Conservation (phyloP, 1,140 invertebrate genomes). For the Cotesia vestalis region DNA sequence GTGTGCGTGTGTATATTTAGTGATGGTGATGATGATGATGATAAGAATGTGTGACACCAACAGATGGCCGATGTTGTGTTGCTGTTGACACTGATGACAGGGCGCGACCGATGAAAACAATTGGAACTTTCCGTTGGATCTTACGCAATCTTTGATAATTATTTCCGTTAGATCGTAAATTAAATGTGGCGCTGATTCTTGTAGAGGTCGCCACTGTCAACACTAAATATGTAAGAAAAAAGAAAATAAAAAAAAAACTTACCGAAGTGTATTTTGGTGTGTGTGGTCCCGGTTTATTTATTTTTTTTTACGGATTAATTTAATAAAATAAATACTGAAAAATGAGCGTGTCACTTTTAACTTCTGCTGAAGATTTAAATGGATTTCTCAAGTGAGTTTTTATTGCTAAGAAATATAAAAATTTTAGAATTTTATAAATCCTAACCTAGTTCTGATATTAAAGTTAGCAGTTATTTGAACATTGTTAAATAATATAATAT, state of each 20-base stretch:
- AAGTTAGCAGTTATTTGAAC: too few species aligned
- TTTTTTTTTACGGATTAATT: too few species aligned
- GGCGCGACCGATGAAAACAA: constrained; percentile 4
- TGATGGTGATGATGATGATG: neutral
- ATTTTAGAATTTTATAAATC: constrained; percentile 1
- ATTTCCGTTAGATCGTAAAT: constrained; percentile 1
- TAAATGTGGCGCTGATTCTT: too few species aligned
- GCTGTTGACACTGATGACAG: neutral
- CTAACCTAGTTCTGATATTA: constrained; percentile 1
- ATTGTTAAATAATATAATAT: too few species aligned
- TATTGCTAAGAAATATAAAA: neutral
- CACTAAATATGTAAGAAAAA: too few species aligned
- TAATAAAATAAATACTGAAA: constrained; percentile 26
- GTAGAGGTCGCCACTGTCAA: too few species aligned
- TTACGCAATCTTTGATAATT: constrained; percentile 3
- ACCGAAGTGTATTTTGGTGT: neutral
- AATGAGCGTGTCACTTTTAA: constrained; percentile 44
- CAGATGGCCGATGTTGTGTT: neutral
- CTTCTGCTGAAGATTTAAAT: constrained; percentile 42
- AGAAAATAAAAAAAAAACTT: too few species aligned
- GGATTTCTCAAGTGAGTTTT: constrained; percentile 49
- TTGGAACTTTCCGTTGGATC: constrained; percentile 3
- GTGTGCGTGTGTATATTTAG: neutral
- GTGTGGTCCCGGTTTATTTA: constrained; percentile 23
- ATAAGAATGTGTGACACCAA: neutral